Evolutionary conservation across 2,888 invertebrate genomes (phyloP), one percentile per base, ranked within the genome.

Genomic region (Cecidostiba fungosa): DNA sequence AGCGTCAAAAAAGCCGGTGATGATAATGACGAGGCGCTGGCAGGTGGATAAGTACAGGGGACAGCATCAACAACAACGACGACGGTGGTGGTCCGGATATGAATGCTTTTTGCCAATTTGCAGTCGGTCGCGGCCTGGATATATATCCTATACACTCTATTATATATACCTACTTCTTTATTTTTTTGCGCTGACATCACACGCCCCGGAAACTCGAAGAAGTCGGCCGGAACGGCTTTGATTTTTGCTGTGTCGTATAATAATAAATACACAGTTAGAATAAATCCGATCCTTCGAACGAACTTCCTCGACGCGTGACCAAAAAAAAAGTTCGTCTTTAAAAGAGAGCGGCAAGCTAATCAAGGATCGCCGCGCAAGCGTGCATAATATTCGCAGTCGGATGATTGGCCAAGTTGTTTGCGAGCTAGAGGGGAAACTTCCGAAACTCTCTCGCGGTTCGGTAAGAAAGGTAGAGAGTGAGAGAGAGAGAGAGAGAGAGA

Each of bases 1-100:
- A 5, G n/a, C 43, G 72, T 29, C n/a, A n/a, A 39, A 23, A 76
- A 69, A 76, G 39, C 32, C 8, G n/a, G 36, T 16, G 66, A 26
- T 39, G 47, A 76, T 78, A 84, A 77, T 77, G 83, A 77, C 70
- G 69, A 76, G 66, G 50, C 54, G 82, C 14, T n/a, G 50, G 26
- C 66, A 32, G 23, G 43, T 66, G 62, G 39, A 12, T 19, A 16
- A 32, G 77, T 59, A 32, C 12, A 26, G 54, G 54, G 54, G n/a
- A 5, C 23, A 43, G 43, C 32, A 32, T 32, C 32, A 3, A 59
- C 23, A 14, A 19, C 54, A 14, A n/a, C 70, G 36, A 14, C 84
- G 50, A 29, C 84, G 32, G 39, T 29, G 85, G 85, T 85, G 85
- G 85, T 59, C 85, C 81, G 85, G 85, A 81, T 74, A 73, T 79